phyloP scores from a whole-genome alignment of 2,113 vertebrate species.

The Eonycteris spelaea region DNA sequence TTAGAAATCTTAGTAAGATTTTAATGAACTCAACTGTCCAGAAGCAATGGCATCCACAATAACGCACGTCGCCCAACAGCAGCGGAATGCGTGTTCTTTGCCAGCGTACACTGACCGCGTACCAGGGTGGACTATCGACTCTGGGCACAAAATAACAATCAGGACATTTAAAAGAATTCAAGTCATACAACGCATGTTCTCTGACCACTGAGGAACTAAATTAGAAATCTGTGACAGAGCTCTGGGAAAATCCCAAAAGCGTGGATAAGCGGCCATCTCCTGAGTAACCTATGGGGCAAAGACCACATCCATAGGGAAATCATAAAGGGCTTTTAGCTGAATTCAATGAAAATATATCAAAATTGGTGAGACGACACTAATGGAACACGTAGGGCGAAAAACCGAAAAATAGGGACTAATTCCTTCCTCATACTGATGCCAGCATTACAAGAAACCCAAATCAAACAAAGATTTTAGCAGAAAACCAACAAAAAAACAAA shows the following conservation, averaged over 20 bases:
- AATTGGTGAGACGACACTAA: neutral
- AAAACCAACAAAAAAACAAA: neutral
- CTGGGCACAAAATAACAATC: neutral
- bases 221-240: neutral
- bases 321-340: neutral
- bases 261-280: neutral
- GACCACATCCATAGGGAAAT: neutral
- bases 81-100: no score
- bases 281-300: neutral
- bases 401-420: neutral
- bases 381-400: neutral
- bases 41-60: no score
- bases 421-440: neutral
- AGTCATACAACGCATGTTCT: no score
- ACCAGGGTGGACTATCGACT: neutral
- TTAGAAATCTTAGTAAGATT: no score
- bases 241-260: neutral
- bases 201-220: neutral
- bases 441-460: neutral
- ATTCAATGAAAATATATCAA: neutral
- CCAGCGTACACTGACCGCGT: rapidly evolving
- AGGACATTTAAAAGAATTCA: neutral
- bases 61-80: no score
- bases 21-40: no score
- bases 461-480: neutral